Percentiles rank a stretch among this genome's conserved stretches.
Conservation (phyloP, 2,113 vertebrate genomes). For the Ammodytes marinus region DNA sequence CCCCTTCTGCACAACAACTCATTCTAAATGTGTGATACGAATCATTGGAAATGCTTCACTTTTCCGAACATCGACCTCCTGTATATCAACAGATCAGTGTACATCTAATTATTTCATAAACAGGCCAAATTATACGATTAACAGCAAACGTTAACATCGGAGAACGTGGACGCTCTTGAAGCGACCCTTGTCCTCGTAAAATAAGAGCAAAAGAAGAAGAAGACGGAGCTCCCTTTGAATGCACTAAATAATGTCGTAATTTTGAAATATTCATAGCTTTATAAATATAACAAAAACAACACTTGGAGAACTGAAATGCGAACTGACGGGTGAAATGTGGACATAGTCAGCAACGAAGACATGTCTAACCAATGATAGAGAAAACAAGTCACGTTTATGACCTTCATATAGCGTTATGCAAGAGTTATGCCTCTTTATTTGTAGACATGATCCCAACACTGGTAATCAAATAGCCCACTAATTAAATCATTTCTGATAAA, state of each 20-base stretch:
- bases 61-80: fast-evolving
- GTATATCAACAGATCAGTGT: background rate
- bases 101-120: background rate
- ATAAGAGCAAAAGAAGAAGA: no score
- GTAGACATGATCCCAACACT: background rate
- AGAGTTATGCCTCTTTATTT: background rate
- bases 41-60: background rate
- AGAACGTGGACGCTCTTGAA: conserved; percentile 57
- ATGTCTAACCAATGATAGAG: fast-evolving
- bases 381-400: background rate
- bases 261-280: fast-evolving
- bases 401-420: background rate
- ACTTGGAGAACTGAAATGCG: fast-evolving
- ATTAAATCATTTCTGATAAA: background rate
- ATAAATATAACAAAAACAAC: background rate
- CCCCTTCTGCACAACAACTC: background rate
- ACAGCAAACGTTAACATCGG: no score
- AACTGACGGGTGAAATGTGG: fast-evolving
- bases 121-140: background rate
- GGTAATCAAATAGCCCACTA: background rate
- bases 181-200: background rate
- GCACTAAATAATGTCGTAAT: background rate
- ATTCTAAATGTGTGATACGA: background rate
- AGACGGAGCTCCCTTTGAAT: background rate
- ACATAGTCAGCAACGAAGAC: fast-evolving